A percentile compares a stretch with the other conserved stretches of the same genome.
Evolutionary conservation across 2,797 vertebrate species (phyloP).

Genomic region (Tenualosa thibaudeaui): DNA sequence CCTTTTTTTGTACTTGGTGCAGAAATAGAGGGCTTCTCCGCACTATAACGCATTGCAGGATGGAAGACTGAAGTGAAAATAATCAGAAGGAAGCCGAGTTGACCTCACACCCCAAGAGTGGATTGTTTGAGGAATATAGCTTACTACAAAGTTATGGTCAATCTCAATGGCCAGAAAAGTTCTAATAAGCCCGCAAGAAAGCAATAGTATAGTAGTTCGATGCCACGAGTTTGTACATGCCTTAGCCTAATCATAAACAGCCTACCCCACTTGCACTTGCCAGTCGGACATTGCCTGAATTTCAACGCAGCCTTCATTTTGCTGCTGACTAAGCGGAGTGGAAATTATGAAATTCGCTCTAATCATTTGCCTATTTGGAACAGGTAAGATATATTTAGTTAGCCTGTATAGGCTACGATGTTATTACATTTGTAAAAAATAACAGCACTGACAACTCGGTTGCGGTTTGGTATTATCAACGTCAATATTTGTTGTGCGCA

Average conservation of each 20-base stretch:
- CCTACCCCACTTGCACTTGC: background rate
- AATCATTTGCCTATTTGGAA: constrained; percentile 8
- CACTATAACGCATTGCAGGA: constrained; percentile 19
- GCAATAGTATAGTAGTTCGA: background rate
- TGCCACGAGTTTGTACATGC: background rate
- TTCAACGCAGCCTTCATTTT: background rate
- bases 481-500: no score
- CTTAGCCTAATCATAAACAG: background rate
- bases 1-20: background rate
- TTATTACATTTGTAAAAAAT: background rate
- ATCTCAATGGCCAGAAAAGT: background rate
- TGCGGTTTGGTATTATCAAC: no score
- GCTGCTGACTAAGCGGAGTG: background rate
- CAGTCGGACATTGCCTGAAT: background rate
- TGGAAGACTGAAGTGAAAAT: background rate
- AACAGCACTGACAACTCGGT: no score
- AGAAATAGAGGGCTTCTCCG: constrained; percentile 13
- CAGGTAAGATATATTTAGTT: background rate
- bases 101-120: background rate
- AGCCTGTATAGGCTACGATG: background rate
- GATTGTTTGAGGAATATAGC: background rate
- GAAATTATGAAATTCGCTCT: constrained; percentile 7
- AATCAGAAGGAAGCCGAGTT: background rate
- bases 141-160: background rate
- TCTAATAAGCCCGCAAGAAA: background rate